Percentiles rank a stretch among this genome's conserved stretches.
Conservation (phyloP, 2,888 invertebrate genomes). For the Cheilosia impressa region DNA sequence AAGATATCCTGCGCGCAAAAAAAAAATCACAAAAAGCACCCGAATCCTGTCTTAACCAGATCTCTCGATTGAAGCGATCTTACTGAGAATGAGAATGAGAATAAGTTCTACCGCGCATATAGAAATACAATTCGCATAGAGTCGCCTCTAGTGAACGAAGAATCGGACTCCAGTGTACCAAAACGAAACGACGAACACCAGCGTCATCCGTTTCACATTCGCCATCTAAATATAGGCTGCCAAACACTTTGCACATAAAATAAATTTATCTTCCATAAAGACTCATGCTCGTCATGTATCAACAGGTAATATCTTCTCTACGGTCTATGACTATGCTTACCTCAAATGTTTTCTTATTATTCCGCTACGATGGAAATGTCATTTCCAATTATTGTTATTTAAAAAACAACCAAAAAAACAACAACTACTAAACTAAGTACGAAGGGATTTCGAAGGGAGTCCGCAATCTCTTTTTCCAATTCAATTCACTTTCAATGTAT, state of each 20-base stretch:
- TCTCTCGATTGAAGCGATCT: background rate
- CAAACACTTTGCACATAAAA: conserved; percentile 35
- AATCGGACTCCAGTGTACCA: background rate
- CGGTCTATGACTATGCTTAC: conserved; percentile 40
- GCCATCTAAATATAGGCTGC: conserved; percentile 24
- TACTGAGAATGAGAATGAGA: no score
- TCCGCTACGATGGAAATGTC: conserved; percentile 38
- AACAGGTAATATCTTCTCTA: conserved; percentile 53
- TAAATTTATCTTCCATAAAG: conserved; percentile 30
- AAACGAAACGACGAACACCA: background rate
- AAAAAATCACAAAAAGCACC: background rate
- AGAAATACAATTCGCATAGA: background rate
- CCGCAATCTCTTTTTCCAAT: conserved; percentile 13
- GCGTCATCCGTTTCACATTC: conserved; percentile 21
- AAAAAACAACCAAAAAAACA: background rate
- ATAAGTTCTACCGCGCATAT: no score
- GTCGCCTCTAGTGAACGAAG: background rate
- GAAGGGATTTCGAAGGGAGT: conserved; percentile 22
- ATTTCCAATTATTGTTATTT: conserved; percentile 34
- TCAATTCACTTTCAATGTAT: conserved; percentile 41
- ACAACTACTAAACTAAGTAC: background rate
- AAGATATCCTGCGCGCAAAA: background rate
- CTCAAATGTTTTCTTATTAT: conserved; percentile 38
- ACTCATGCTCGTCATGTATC: conserved; percentile 31
- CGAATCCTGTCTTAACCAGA: conserved; percentile 1